A percentile compares a stretch with the other conserved stretches of the same genome.
Evolutionary conservation across 2,888 invertebrate genomes (phyloP).

Genomic region (Leptinotarsa tumamoca): DNA sequence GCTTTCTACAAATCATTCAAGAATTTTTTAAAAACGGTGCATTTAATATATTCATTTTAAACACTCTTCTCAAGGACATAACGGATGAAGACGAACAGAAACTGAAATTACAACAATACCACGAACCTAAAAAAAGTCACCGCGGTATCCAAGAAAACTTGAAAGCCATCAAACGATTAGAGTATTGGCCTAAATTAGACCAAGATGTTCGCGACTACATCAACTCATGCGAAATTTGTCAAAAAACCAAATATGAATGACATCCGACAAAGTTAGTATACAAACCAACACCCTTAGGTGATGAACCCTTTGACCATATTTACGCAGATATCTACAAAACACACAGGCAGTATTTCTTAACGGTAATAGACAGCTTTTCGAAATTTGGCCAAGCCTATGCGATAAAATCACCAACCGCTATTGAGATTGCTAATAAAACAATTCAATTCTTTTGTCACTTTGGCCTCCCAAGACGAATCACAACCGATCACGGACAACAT

Average conservation of each 20-base stretch:
- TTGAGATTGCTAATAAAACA: constrained; percentile 19
- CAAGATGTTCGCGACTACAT: constrained; percentile 41
- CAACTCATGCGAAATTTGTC: constrained; percentile 29
- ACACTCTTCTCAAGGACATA: constrained; percentile 22
- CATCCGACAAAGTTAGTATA: too few species aligned
- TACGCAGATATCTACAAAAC: background rate
- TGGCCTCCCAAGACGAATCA: background rate
- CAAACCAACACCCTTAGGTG: too few species aligned
- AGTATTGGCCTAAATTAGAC: constrained; percentile 44
- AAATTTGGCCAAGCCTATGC: constrained; percentile 13
- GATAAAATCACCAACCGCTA: background rate
- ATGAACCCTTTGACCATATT: too few species aligned
- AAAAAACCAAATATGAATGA: constrained; percentile 42
- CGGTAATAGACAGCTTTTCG: background rate
- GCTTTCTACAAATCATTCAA: constrained; percentile 1
- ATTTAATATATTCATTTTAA: constrained; percentile 4
- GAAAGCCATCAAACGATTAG: constrained; percentile 31
- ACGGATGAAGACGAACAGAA: constrained; percentile 35
- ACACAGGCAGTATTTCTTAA: constrained; percentile 1
- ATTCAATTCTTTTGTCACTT: constrained; percentile 20
- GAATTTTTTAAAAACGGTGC: background rate
- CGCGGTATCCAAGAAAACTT: constrained; percentile 28
- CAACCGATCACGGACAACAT: constrained; percentile 7
- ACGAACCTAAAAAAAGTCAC: constrained; percentile 45
- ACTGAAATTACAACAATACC: constrained; percentile 39